Evolutionary conservation across 2,888 invertebrate genomes (phyloP), one percentile per base, ranked within the genome.

Genomic region (Ypsolopha scabrella): DNA sequence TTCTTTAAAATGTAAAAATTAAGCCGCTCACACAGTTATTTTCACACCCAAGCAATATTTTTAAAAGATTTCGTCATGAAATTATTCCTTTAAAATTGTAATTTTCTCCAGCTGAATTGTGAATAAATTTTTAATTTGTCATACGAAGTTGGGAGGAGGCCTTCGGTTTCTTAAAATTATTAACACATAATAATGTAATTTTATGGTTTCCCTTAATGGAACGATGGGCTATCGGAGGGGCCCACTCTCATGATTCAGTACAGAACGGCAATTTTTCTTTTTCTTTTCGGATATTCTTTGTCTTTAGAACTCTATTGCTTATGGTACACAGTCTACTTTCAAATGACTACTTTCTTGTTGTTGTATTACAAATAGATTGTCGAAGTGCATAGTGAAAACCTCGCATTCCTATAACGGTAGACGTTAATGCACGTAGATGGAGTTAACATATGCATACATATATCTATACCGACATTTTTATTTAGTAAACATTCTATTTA

Each of bases 111-210:
- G 54, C 54, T 54, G 52, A 53, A 67, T 72, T 64, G 63, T 65
- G 24, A 24, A 70, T 65, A 62, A 68, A 67, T 71, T 74, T 71
- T 76, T 72, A 76, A 79, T 81, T 73, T 74, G 70, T 75, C 69
- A 67, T 45, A 38, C 59, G 54, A 63, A 56, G 60, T 60, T 60
- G 65, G 65, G 57, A 65, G 65, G 67, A 68, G 65, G 62, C 64
- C 60, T 74, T 77, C 68, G 75, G 24, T 79, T 77, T 74, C 68
- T 70, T 78, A 70, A 79, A 83, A 80, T 81, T 85, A 83, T 83
- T 83, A 82, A 85, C 85, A 86, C 83, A 82, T 86, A 83, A 85
- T 86, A 82, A 82, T 80, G 80, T 76, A 73, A 80, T 79, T 86
- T 85, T 85, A 86, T 80, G 75, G 71, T 71, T 79, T 73, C 80